Evolutionary conservation across 30 jellyfish, hydroid and myxozoan species (phyloP).

Genomic region (Turritopsis rubra): DNA sequence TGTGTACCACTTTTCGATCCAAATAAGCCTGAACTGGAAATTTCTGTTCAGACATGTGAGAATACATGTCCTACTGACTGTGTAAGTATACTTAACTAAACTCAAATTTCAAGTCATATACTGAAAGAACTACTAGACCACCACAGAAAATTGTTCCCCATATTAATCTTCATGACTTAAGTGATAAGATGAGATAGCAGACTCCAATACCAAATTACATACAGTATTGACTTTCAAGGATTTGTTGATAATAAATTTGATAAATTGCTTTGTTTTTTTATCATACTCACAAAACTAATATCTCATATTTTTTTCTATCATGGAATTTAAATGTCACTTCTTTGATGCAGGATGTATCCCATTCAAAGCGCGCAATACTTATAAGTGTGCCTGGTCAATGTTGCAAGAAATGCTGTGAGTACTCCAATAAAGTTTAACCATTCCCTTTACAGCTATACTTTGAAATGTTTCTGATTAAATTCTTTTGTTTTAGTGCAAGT

Average conservation of each 20-base stretch:
- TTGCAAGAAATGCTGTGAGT: conserved; percentile 17
- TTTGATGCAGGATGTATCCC: conserved; percentile 5
- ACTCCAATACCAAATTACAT: background rate
- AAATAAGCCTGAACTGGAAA: conserved; percentile 15
- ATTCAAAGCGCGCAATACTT: background rate
- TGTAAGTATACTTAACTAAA: conserved; percentile 10
- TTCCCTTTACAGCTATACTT: background rate
- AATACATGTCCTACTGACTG: conserved; percentile 18
- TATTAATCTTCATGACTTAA: too few relatives aligned
- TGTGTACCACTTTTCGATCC: conserved; percentile 19
- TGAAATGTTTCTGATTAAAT: background rate
- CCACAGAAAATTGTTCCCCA: too few relatives aligned
- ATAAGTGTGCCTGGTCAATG: conserved; percentile 11
- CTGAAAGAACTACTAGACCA: too few relatives aligned
- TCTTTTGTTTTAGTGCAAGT: background rate
- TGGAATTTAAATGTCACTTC: too few relatives aligned
- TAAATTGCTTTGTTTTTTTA: background rate
- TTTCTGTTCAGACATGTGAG: conserved; percentile 4
- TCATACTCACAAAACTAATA: too few relatives aligned
- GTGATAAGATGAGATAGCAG: too few relatives aligned
- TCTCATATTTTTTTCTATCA: too few relatives aligned
- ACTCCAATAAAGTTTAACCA: background rate
- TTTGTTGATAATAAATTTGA: background rate
- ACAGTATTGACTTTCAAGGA: background rate
- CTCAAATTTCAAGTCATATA: too few relatives aligned